Percentiles rank a stretch among this genome's conserved stretches.
These are phyloP conservation scores for Volucella bombylans DNA, from an alignment of 2,888 invertebrate species.

Conservation along the genomic window DNA sequence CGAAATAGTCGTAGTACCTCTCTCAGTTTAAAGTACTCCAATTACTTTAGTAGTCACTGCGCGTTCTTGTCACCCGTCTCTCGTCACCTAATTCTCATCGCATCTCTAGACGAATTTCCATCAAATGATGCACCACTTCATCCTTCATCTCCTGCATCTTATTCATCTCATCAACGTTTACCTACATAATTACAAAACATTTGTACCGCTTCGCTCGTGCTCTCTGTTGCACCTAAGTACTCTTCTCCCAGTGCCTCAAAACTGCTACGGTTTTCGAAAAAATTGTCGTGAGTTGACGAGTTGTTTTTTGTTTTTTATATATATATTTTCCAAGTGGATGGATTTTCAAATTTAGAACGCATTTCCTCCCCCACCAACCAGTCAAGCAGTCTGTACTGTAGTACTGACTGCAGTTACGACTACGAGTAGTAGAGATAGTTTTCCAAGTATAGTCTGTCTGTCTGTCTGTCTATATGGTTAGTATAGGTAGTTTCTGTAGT, in stretches of 20 bases:
- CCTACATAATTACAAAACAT: slow-evolving; percentile 61
- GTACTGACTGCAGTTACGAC: background rate
- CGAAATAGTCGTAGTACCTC: background rate
- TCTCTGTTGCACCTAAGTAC: too few relatives aligned
- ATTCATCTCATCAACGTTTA: slow-evolving; percentile 44
- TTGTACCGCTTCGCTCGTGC: background rate
- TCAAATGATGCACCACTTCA: slow-evolving; percentile 39
- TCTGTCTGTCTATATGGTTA: slow-evolving; percentile 35
- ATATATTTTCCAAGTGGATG: background rate
- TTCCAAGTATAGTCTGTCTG: slow-evolving; percentile 32
- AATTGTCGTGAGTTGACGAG: slow-evolving; percentile 12
- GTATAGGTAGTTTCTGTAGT: too few relatives aligned
- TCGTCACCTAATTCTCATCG: too few relatives aligned
- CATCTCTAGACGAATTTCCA: slow-evolving; percentile 27
- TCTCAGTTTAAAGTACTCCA: slow-evolving; percentile 36
- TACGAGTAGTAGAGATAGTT: slow-evolving; percentile 1
- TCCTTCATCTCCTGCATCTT: too few relatives aligned
- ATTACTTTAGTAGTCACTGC: slow-evolving; percentile 43
- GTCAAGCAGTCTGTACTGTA: background rate
- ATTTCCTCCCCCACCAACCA: slow-evolving; percentile 46
- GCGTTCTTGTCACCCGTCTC: background rate
- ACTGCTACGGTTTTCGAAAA: slow-evolving; percentile 28
- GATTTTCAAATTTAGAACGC: slow-evolving; percentile 58
- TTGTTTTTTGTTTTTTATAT: background rate
- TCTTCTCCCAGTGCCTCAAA: background rate